Evolutionary conservation across 2,113 vertebrate species (phyloP), one percentile per base, ranked within the genome.

Genomic region (Corythornis cristatus): DNA sequence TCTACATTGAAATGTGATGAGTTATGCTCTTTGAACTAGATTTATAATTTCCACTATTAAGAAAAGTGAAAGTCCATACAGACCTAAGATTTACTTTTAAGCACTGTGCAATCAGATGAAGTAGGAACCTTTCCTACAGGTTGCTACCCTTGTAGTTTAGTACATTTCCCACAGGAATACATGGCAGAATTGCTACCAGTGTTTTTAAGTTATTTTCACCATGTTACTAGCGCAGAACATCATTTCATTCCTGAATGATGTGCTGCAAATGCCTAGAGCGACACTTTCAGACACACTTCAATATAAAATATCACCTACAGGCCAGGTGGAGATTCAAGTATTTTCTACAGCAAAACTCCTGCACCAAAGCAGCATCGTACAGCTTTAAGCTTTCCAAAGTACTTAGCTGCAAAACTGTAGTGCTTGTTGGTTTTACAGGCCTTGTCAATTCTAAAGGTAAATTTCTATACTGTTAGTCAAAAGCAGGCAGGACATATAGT

Each of bases 131-230:
- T 50, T 50, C 51, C 65, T 22, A 29, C 11, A 40, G 4, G 18
- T 2, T 19, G 13, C 19, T 25, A 62, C 9, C 8, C 29, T 64
- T 58, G 15, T 28, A 56, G 23, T 46, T 88, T 5, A 81, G 74
- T 48, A 53, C 13, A 20, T 40, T 72, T 64, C 23, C 48, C 33
- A 12, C 0, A 53, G 10, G 6, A 78, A 71, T 18, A 67, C 2
- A 11, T 1, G 33, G 37, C 29, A 9, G 0, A 66, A 51, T 15
- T 20, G 9, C 1, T 88, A 20, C 23, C 42, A 83, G 16, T 0
- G 5, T 33, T 83, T 80, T 83, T 5, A 75, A 73, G 29, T 15
- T 4, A 46, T 70, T 68, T 86, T 84, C n/a, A 89, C 26, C 46
- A 66, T 3, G 43, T 6, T 77, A 65, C 25, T 86, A 74, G 2